phyloP scores from a whole-genome alignment of 2,113 vertebrate genomes.

The Apaloderma vittatum region DNA sequence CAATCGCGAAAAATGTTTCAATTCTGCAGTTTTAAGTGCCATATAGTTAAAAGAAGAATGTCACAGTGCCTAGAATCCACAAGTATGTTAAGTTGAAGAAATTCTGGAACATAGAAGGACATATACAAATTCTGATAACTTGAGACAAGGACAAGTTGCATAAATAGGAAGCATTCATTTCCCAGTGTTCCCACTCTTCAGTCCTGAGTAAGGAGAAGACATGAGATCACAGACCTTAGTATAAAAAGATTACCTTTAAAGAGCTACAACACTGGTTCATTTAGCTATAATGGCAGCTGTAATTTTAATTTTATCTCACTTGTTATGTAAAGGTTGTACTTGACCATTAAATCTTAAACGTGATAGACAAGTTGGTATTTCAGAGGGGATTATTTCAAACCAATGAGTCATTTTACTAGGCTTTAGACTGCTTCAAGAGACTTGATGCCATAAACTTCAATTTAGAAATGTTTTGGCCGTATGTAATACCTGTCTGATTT shows the following conservation, averaged over 20 bases:
- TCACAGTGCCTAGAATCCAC: not conserved
- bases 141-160: not conserved
- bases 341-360: not conserved
- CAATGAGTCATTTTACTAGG: not conserved
- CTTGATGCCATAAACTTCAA: not conserved
- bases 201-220: not conserved
- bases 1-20: not conserved
- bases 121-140: not conserved
- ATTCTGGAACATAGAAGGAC: not conserved
- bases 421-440: not conserved
- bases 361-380: not conserved
- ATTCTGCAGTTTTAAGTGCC: not conserved
- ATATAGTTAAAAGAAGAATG: not conserved
- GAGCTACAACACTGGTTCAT: not conserved
- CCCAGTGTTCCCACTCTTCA: not conserved
- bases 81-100: not conserved
- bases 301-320: not conserved
- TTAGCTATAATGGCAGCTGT: not conserved
- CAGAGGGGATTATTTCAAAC: not conserved
- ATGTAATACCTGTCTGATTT: not conserved
- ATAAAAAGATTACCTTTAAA: not conserved
- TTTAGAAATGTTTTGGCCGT: not conserved
- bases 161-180: not conserved
- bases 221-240: not conserved
- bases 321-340: not conserved